These are phyloP conservation scores for Sphenopsis melanotis DNA, from an alignment of 2,797 vertebrate genomes.

Conservation along the genomic window DNA sequence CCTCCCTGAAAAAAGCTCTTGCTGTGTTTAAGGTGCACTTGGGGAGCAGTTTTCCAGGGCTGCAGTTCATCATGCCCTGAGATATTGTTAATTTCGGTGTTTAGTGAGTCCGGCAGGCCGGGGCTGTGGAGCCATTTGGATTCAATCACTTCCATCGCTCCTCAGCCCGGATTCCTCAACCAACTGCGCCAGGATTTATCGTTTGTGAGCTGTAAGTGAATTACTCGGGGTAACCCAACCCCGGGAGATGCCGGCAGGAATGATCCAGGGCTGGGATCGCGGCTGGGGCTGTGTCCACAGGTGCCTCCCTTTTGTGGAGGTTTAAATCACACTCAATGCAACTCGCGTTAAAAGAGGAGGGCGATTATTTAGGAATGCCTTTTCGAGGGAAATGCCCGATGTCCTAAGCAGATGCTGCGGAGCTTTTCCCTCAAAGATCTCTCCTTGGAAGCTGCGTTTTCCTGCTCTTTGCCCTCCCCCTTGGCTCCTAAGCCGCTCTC, in stretches of 20 bases:
- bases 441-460: neutral
- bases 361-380: neutral
- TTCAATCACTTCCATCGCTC: constrained; percentile 41
- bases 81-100: neutral
- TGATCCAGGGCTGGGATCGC: neutral
- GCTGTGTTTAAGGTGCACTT: neutral
- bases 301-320: neutral
- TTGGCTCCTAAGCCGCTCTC: neutral
- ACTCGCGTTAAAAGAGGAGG: neutral
- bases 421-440: neutral
- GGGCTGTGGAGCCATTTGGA: constrained; percentile 15
- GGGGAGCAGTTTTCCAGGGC: neutral
- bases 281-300: neutral
- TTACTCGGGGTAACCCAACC: neutral
- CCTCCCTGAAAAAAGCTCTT: neutral
- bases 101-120: neutral
- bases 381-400: neutral
- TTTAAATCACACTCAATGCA: neutral
- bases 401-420: rapidly evolving
- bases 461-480: neutral
- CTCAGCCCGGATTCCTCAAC: neutral
- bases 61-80: neutral
- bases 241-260: neutral
- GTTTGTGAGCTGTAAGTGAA: neutral
- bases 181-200: neutral